Percentiles rank a stretch among this genome's conserved stretches.
Evolutionary conservation across 1,140 invertebrate genomes (phyloP).

Genomic region (Hycleus phaleratus): DNA sequence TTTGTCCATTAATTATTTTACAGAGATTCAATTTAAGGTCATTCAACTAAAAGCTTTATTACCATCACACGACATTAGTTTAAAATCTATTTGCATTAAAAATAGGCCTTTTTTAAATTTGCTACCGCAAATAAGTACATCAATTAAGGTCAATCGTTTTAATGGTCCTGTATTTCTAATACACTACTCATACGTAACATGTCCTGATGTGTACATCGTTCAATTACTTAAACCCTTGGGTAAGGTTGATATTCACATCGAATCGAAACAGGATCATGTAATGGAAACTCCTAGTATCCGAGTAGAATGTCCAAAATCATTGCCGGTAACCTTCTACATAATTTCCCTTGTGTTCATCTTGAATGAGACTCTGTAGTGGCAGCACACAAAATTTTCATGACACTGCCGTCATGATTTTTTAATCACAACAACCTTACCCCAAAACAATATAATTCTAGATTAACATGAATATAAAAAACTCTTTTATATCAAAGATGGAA

Average conservation of each 20-base stretch:
- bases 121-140: no score
- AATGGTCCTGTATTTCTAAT: background rate
- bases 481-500: no score
- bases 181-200: background rate
- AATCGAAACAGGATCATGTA: conserved; percentile 1
- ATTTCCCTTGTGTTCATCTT: conserved; percentile 19
- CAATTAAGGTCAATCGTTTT: no score
- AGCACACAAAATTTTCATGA: conserved; percentile 11
- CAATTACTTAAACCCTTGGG: conserved; percentile 11
- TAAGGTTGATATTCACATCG: background rate
- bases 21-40: no score
- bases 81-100: no score
- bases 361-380: background rate
- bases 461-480: no score
- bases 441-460: no score
- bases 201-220: conserved; percentile 8
- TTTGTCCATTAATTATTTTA: no score
- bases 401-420: conserved; percentile 6
- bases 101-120: no score
- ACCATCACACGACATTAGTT: no score
- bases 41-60: no score
- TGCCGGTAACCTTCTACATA: conserved; percentile 15
- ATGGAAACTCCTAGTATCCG: conserved; percentile 4
- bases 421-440: background rate
- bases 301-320: conserved; percentile 20